These are phyloP conservation scores for Ichneumoninae sp. DNA, from an alignment of 2,888 invertebrate genomes.

Conservation along the genomic window DNA sequence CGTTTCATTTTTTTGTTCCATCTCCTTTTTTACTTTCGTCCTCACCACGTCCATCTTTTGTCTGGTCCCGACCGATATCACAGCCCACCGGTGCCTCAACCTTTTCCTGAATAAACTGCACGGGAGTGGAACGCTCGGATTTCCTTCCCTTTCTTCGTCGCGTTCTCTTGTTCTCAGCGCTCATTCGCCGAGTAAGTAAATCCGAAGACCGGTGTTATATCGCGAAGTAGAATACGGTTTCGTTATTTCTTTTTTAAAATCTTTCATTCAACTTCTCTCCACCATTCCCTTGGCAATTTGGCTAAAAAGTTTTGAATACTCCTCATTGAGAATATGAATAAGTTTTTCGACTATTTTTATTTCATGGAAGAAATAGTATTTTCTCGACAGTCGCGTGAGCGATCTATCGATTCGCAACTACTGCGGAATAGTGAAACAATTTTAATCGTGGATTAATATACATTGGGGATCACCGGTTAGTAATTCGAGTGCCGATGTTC, in stretches of 20 bases:
- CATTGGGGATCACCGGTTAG: too few species aligned
- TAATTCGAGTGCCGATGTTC: too few species aligned
- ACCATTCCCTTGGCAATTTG: background rate
- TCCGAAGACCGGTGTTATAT: background rate
- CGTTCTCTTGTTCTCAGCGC: background rate
- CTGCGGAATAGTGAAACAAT: background rate
- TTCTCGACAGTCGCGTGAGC: too few species aligned
- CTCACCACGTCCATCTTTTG: background rate
- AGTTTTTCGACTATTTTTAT: background rate
- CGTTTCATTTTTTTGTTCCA: background rate
- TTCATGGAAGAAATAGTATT: background rate
- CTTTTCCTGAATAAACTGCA: constrained; percentile 13
- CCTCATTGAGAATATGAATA: background rate
- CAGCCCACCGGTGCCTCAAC: constrained; percentile 11
- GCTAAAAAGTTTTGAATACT: too few species aligned
- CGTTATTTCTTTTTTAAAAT: background rate
- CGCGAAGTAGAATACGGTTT: background rate
- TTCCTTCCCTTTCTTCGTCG: background rate
- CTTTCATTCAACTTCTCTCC: background rate
- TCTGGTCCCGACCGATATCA: constrained; percentile 27
- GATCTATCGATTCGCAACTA: background rate
- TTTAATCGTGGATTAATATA: too few species aligned
- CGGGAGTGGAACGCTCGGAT: background rate
- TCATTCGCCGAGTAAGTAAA: background rate
- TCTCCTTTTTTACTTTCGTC: constrained; percentile 24